phyloP scores from a whole-genome alignment of 92 coral and sea anemone species.

The Phymanthus crucifer region DNA sequence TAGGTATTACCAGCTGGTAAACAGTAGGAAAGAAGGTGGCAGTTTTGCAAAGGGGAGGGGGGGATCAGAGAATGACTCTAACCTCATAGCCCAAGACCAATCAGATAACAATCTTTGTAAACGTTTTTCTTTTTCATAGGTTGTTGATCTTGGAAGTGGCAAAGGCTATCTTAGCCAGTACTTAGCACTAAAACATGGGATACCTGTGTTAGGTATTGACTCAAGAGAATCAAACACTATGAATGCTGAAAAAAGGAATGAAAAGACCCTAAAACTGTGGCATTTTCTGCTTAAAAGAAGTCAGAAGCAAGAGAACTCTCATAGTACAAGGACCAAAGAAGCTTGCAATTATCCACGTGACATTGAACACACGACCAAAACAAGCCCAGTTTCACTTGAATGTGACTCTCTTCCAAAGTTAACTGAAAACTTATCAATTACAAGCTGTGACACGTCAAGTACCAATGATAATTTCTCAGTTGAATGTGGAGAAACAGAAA shows the following conservation, averaged over 20 bases:
- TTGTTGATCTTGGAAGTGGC: slow-evolving; percentile 87
- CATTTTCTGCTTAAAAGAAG: slow-evolving; percentile 45
- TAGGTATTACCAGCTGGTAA: too few species aligned
- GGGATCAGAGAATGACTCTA: not conserved
- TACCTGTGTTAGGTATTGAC: slow-evolving; percentile 72
- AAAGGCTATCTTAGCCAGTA: slow-evolving; percentile 84
- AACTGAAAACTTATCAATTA: not conserved
- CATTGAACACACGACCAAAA: not conserved
- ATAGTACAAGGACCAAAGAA: not conserved
- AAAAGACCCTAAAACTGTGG: slow-evolving; percentile 66
- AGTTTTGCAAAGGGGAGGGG: too few species aligned
- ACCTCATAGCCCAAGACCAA: too few species aligned
- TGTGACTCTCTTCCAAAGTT: not conserved
- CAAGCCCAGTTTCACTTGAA: not conserved
- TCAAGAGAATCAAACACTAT: slow-evolving; percentile 68
- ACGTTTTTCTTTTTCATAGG: slow-evolving; percentile 31
- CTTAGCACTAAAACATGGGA: slow-evolving; percentile 66
- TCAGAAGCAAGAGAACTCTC: not conserved
- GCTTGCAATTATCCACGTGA: not conserved
- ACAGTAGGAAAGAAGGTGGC: too few species aligned
- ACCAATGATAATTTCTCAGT: not conserved
- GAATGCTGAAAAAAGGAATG: slow-evolving; percentile 73
- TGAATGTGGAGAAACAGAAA: not conserved
- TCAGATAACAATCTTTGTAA: too few species aligned
- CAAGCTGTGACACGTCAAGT: not conserved